Evolutionary conservation across 2,888 invertebrate genomes (phyloP).

Genomic region (Zonitis immaculata): DNA sequence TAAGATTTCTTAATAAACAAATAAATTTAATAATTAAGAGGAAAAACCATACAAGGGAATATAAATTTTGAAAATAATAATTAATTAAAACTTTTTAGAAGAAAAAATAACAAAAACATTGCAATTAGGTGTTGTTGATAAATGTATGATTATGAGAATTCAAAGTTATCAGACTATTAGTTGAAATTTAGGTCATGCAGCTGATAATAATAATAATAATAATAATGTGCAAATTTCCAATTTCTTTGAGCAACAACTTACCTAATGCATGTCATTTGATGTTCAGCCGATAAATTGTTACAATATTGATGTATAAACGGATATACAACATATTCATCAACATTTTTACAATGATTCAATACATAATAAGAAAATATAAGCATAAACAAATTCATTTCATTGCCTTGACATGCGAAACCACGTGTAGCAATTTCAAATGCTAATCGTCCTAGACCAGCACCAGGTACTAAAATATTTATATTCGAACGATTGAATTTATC

Average conservation of each 20-base stretch:
- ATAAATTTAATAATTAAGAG: too few species aligned
- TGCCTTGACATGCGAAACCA: slow-evolving; percentile 93
- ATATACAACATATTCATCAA: slow-evolving; percentile 75
- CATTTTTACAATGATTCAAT: slow-evolving; percentile 72
- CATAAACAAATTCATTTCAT: slow-evolving; percentile 98
- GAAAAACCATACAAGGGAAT: too few species aligned
- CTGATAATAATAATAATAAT: not conserved
- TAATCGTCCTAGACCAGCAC: slow-evolving; percentile 91
- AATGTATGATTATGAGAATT: not conserved
- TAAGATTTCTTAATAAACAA: not conserved
- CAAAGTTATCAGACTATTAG: not conserved
- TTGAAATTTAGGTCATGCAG: not conserved
- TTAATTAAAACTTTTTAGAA: too few species aligned
- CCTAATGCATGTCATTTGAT: slow-evolving; percentile 70
- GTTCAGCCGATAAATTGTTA: slow-evolving; percentile 76
- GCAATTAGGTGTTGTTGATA: too few species aligned
- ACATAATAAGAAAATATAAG: slow-evolving; percentile 94
- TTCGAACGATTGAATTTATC: slow-evolving; percentile 54
- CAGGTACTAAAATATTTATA: slow-evolving; percentile 84
- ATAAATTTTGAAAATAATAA: too few species aligned
- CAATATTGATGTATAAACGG: slow-evolving; percentile 96
- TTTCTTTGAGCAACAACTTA: too few species aligned
- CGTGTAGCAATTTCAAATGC: slow-evolving; percentile 89
- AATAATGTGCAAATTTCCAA: too few species aligned
- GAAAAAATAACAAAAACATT: too few species aligned